Conservation (phyloP, 2,113 vertebrate species). For the Gadus chalcogrammus region DNA sequence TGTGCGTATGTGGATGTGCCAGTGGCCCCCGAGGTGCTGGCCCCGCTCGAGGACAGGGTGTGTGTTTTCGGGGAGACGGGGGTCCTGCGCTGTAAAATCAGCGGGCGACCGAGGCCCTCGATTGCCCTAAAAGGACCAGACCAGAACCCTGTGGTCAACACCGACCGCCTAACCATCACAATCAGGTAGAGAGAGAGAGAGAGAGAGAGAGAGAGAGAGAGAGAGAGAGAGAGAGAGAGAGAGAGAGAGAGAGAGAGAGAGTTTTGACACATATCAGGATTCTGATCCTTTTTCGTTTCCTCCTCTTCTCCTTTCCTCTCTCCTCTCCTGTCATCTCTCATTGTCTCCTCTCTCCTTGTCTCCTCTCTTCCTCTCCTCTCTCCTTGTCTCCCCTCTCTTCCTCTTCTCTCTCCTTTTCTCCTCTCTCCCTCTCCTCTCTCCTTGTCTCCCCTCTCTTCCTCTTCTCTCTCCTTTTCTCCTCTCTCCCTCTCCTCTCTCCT, state of each 20-base stretch:
- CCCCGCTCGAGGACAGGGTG: slow-evolving; percentile 87
- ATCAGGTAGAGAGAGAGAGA: slow-evolving; percentile 64
- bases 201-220: background rate
- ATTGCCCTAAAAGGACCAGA: slow-evolving; percentile 92
- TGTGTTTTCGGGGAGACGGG: slow-evolving; percentile 94
- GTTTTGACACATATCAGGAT: background rate
- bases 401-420: no score
- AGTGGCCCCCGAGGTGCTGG: slow-evolving; percentile 97
- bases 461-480: no score
- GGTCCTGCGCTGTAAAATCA: slow-evolving; percentile 92
- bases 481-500: no score
- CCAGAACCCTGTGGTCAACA: slow-evolving; percentile 86
- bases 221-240: background rate
- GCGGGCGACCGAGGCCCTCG: slow-evolving; percentile 88
- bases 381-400: no score
- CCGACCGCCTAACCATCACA: slow-evolving; percentile 79
- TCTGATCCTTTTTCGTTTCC: background rate
- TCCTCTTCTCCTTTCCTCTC: no score
- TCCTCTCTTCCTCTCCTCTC: no score
- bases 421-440: no score
- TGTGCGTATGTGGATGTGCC: slow-evolving; percentile 25
- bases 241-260: background rate
- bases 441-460: no score
- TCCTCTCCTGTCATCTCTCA: no score
- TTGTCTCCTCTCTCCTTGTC: no score